Base-by-base conservation (phyloP, 2,113 vertebrate species). In the Pterocles orientalis region DNA sequence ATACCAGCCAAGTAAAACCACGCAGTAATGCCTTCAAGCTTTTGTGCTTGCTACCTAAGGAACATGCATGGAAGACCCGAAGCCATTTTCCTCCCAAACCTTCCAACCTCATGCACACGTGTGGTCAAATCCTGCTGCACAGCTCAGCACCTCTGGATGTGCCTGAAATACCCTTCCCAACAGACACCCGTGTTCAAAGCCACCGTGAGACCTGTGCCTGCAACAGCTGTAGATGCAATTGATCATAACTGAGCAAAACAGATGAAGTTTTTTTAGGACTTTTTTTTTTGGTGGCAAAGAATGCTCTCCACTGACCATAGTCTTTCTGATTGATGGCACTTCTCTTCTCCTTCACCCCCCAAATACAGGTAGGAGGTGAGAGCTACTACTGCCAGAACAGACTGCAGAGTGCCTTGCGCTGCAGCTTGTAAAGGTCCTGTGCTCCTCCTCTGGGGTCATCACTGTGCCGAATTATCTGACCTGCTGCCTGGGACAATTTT, bases 81-180 rank as follows among this genome's bases (percentile, higher is more conserved):
- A 94, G 28, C 6, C 41, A 28, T 57, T 84, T 78, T 54, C 13
- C 43, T 71, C 33, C 24, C 56, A 89, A 8, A 87, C 3, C 18
- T 69, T 45, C 54, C 34, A 68, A 14, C 2, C 4, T 7, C 5
- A 2, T 41, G 34, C 43, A 45, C 12, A 3, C 0, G 1, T 17
- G 8, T 20, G 33, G n/a, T 9, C 31, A 76, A 92, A 78, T 48
- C 64, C 60, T 91, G 47, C 41, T 70, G 28, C 47, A 72, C 26
- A 79, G 6, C 43, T 65, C 68, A 66, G 51, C 33, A 43, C 18
- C 48, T 66, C 69, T 71, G 60, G 6, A 51, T 41, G 43, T 47
- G 69, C n/a, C 64, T 54, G 50, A 66, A 81, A 73, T 28, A 36
- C 14, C 12, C 15, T 58, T 70, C 68, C 41, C 66, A 80, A 25